Base-by-base conservation (phyloP, 2,888 invertebrate genomes). In the Melanargia galathea region DNA sequence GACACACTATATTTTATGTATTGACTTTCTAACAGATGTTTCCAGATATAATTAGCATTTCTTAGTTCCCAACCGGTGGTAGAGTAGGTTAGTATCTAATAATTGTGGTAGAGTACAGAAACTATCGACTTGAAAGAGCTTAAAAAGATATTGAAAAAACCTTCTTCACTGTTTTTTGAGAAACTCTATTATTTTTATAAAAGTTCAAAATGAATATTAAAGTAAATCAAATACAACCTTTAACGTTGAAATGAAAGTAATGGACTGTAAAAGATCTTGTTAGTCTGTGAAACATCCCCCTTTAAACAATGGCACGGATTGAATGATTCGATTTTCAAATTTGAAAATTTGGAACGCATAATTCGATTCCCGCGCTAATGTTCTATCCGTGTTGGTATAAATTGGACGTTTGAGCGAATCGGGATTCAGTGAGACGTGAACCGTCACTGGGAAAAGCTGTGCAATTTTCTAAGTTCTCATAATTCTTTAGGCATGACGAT, bases 321-420 rank as follows among this genome's bases (percentile, higher is more conserved):
- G 67, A 76, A 76, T 81, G 80, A 86, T 84, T 84, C 81, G 78
- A 86, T 85, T 86, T 86, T 82, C 79, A 80, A 86, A 86, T 84
- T 85, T 80, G 78, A 81, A 84, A 86, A 84, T 52, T 84, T 78
- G 74, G 80, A 83, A 80, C 80, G 78, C 74, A 76, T 86, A 84
- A 88, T 84, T 86, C 83, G 76, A 86, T 87, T 85, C 83, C 82
- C 76, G 75, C 75, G 81, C 80, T 87, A 88, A 88, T 88, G 88
- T 86, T 74, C 75, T 78, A 83, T 78, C 76, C 86, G 79, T 88
- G 88, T 87, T 79, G 76, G 73, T 81, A 79, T 81, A 84, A 85
- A 87, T 82, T 76, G 83, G 75, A 78, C 80, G 85, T 82, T 83
- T 79, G 79, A 80, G 81, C 78, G 80, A 81, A 84, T 86, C 80